Percentiles rank a stretch among this genome's conserved stretches.
Conservation (phyloP, 2,888 invertebrate species). For the Zeuzera pyrina region DNA sequence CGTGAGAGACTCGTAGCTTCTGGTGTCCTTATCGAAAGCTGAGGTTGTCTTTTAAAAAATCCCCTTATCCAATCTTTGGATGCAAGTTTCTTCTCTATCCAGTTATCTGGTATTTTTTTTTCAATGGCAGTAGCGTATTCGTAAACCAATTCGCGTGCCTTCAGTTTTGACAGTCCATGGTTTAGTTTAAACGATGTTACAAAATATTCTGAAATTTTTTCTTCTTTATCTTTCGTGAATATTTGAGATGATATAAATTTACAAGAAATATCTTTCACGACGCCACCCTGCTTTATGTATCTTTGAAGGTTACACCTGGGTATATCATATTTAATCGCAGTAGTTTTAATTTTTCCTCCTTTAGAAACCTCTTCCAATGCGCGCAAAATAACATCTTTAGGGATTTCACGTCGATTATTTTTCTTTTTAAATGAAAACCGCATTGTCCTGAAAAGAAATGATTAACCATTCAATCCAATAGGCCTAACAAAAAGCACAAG, state of each 20-base stretch:
- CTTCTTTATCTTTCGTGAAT: conserved; percentile 12
- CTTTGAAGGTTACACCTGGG: conserved; percentile 12
- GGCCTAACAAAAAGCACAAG: conserved; percentile 6
- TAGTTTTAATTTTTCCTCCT: conserved; percentile 14
- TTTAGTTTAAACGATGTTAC: conserved; percentile 9
- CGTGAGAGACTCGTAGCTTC: conserved; percentile 17
- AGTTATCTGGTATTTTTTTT: conserved; percentile 14
- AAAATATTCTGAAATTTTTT: conserved; percentile 9
- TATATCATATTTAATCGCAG: conserved; percentile 12
- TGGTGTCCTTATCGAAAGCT: conserved; percentile 16
- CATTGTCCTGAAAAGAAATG: conserved; percentile 10
- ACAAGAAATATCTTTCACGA: conserved; percentile 10
- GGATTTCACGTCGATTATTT: conserved; percentile 8
- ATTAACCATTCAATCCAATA: conserved; percentile 1
- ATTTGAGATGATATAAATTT: conserved; percentile 12
- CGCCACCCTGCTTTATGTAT: conserved; percentile 10
- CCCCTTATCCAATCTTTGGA: conserved; percentile 17
- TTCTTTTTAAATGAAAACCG: conserved; percentile 11
- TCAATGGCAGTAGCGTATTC: conserved; percentile 10
- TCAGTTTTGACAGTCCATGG: conserved; percentile 12
- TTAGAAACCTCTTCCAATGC: conserved; percentile 14
- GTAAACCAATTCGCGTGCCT: conserved; percentile 12
- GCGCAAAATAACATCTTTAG: conserved; percentile 14
- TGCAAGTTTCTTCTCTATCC: conserved; percentile 16
- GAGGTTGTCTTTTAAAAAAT: conserved; percentile 16